phyloP scores from a whole-genome alignment of 2,113 vertebrate genomes.

The Microcebus jonahi region DNA sequence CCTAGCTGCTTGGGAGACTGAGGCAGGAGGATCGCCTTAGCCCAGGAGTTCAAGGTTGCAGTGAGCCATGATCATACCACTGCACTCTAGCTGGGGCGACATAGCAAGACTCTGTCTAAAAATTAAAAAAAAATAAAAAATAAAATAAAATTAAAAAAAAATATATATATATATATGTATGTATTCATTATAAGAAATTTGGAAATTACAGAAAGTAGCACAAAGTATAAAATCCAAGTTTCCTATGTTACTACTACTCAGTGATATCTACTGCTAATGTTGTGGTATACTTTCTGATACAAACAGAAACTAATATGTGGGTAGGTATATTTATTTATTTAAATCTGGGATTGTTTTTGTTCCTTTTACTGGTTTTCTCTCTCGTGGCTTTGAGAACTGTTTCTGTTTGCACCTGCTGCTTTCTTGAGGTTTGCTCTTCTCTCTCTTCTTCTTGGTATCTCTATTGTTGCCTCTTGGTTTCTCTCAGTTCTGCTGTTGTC shows the following conservation, averaged over 20 bases:
- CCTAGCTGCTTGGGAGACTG: no score
- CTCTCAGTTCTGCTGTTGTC: background rate
- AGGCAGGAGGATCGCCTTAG: no score
- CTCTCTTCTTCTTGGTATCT: background rate
- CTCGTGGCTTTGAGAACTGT: background rate
- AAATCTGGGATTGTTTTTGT: background rate
- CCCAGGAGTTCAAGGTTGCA: no score
- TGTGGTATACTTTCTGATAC: background rate
- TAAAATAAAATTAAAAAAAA: no score
- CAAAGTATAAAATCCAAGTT: background rate
- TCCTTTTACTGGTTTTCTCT: background rate
- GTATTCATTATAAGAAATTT: background rate
- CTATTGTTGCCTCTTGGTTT: slow-evolving; percentile 5
- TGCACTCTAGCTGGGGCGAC: no score
- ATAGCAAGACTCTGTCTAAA: no score
- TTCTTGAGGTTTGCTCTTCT: background rate
- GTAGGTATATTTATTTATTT: background rate
- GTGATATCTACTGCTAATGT: background rate
- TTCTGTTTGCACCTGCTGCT: background rate
- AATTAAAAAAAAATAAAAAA: no score
- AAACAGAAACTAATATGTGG: background rate
- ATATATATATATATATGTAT: no score
- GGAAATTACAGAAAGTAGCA: slow-evolving; percentile 17
- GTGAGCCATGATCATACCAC: no score
- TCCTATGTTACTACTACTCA: background rate